Evolutionary conservation across 2,888 invertebrate genomes (phyloP), one percentile per base, ranked within the genome.

Genomic region (Melanophora roralis): DNA sequence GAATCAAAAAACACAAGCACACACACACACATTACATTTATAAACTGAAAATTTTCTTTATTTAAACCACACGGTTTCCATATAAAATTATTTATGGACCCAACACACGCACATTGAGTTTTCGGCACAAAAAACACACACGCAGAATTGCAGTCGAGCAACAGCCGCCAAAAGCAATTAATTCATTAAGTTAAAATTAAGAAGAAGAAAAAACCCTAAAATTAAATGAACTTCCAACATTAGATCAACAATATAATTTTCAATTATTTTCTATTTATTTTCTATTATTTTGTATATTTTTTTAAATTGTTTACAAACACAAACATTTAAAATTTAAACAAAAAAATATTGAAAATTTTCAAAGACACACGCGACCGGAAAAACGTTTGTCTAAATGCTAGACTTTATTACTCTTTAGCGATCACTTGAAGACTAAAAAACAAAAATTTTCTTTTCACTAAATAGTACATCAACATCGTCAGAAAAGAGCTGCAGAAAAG

Each of bases 91-190:
- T 80, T 80, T 80, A 76, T 80, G 76, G 80, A 72, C 71, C 51
- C 43, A 67, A 51, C 45, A 64, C 75, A 80, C 80, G 76, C 80
- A 80, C 80, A 59, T 60, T 40, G 32, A 12, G n/a, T 34, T 36
- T n/a, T n/a, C 0, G 5, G 5, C 14, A 3, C 19, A 27, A 23
- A 62, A 55, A 19, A 21, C 19, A 27, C 27, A 27, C 27, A 27
- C 27, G 6, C 27, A 27, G 3, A 53, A 62, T 45, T 51, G 47
- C 47, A 59, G 55, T 16, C 38, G 16, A 57, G 23, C 72, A 51
- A 53, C 68, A 49, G 75, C 75, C 75, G 72, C 67, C 79, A 62
- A 72, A 75, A 72, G 62, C 76, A 80, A 80, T 80, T 80, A 80
- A 80, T 76, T 80, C 80, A 80, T 80, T 80, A 72, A 27, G 6